phyloP scores from a whole-genome alignment of 1,140 invertebrate genomes.

The Ericerus pela region DNA sequence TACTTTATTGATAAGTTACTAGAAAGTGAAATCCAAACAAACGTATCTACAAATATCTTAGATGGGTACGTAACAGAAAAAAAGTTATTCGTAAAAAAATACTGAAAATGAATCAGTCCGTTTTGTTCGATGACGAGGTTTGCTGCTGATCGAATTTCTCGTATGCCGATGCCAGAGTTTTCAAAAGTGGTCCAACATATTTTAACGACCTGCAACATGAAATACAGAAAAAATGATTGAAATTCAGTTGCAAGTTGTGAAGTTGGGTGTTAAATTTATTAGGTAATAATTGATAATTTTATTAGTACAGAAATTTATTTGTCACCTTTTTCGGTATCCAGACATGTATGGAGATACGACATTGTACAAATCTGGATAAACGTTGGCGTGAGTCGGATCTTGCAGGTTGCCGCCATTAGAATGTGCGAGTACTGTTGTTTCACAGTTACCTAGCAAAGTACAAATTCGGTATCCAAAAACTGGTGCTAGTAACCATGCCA shows the following conservation, averaged over 20 bases:
- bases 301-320: too few species aligned
- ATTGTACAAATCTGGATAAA: background rate
- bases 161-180: background rate
- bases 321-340: background rate
- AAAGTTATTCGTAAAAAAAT: too few species aligned
- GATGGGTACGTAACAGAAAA: too few species aligned
- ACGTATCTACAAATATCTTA: too few species aligned
- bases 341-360: background rate
- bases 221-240: background rate
- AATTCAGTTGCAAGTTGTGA: background rate
- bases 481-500: background rate
- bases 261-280: background rate
- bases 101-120: too few species aligned
- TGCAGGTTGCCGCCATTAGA: background rate
- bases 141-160: too few species aligned
- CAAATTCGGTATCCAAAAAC: background rate
- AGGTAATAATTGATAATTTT: background rate
- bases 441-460: background rate
- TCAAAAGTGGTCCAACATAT: background rate
- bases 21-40: too few species aligned
- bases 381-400: background rate
- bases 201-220: background rate
- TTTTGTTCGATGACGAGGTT: too few species aligned
- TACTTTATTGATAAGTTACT: too few species aligned
- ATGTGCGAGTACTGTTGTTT: background rate